Percentiles rank a stretch among this genome's conserved stretches.
These are phyloP conservation scores for Dolichomitus sp. DNA, from an alignment of 2,888 invertebrate genomes.

Conservation along the genomic window DNA sequence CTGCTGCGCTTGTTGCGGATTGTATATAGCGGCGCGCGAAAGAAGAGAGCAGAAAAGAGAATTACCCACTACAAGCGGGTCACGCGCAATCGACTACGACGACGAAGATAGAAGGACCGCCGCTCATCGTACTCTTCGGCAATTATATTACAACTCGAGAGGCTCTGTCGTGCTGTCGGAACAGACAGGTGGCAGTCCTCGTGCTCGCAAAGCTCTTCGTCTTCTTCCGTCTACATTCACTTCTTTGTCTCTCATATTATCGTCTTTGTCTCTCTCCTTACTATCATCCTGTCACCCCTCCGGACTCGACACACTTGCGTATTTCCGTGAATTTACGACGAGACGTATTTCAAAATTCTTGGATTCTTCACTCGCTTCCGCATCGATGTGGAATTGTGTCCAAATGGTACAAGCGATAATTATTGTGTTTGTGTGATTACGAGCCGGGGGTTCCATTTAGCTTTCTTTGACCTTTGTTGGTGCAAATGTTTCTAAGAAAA, in stretches of 20 bases:
- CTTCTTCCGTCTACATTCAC: constrained; percentile 31
- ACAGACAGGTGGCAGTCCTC: constrained; percentile 78
- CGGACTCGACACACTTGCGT: constrained; percentile 20
- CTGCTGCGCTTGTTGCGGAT: constrained; percentile 13
- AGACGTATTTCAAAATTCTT: constrained; percentile 50
- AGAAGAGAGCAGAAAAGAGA: constrained; percentile 34
- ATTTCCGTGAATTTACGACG: constrained; percentile 55
- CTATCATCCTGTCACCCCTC: constrained; percentile 39
- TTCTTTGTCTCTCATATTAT: constrained; percentile 2
- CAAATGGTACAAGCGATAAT: constrained; percentile 20
- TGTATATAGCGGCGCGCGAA: background rate
- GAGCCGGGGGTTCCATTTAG: background rate
- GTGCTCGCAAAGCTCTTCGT: constrained; percentile 51
- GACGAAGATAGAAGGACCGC: constrained; percentile 69
- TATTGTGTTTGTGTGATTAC: constrained; percentile 1
- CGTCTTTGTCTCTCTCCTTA: constrained; percentile 21
- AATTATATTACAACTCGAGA: constrained; percentile 78
- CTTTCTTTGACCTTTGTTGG: background rate
- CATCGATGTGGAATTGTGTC: constrained; percentile 16
- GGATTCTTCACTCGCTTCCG: constrained; percentile 33
- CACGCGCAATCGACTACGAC: constrained; percentile 63
- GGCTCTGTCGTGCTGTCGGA: constrained; percentile 67
- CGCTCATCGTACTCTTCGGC: constrained; percentile 75
- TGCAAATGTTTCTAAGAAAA: background rate
- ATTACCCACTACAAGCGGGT: constrained; percentile 44